Evolutionary conservation across 2,888 invertebrate species (phyloP), one percentile per base, ranked within the genome.

Genomic region (Cepaea hortensis): DNA sequence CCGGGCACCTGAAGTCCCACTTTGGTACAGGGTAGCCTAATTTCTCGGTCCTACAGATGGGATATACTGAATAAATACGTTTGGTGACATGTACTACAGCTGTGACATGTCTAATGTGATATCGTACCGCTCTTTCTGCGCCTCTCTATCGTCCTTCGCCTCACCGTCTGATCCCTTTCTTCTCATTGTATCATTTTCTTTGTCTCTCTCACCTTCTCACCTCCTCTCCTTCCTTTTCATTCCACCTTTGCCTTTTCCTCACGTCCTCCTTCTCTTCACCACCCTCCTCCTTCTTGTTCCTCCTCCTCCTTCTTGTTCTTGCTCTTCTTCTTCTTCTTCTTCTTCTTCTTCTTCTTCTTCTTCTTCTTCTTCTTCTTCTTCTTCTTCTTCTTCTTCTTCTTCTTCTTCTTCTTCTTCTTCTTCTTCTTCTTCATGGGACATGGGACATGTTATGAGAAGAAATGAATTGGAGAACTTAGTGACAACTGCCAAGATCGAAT

Each of bases 1-100:
- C 94, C 0, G 92, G 91, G 80, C 91, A 89, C 20, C 93, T 90
- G 90, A 93, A 94, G 88, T 94, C 94, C 88, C 92, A 94, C 73
- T 87, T 88, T 0, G 93, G 93, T 3, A 94, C 89, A 1, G 89
- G 85, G 84, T 93, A 93, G 9, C 93, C 93, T 0, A 94, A 90
- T 84, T 93, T 94, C 84, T 94, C 93, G 7, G 93, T 91, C 94
- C 94, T 94, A 85, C 13, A 88, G 82, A 15, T 18, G 62, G 35
- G n/a, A 23, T 18, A 23, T 23, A 20, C 23, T 23, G 9, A 13
- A 70, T 55, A 55, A 6, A 55, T 9, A 55, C 55, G 55, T 55
- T 55, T 55, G 55, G 11, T 55, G 55, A 55, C 55, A 55, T 6
- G 55, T 55, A 11, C 6, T 35, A 11, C 55, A 55, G 11, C 55